Base-by-base conservation (phyloP, 1,140 invertebrate genomes). In the Diuraphis noxia region DNA sequence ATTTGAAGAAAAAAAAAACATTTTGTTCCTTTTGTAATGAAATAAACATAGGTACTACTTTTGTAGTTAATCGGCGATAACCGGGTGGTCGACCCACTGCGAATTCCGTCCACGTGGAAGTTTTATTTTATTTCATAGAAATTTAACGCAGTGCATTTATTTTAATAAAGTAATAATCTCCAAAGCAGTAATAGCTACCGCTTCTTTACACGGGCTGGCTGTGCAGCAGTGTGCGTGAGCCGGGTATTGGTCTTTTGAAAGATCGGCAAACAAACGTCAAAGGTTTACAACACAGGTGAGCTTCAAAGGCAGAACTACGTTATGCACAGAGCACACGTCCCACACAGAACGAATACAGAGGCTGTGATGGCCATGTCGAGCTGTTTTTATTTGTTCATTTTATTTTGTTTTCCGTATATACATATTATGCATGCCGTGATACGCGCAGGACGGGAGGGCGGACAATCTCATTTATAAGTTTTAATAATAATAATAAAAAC, bases 241-340 rank as follows among this genome's bases (percentile, higher is more conserved):
- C 30, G n/a, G 43, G 43, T 49, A 49, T 86, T 25, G 21, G 43
- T 86, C 84, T 86, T 86, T 86, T 86, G 84, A 86, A 86, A 36
- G 84, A 43, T 86, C 43, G 84, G 84, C 0, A 36, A 86, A 86
- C 43, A 17, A 86, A 49, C 84, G 84, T 86, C 84, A 86, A 86
- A 86, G 84, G 84, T 49, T 49, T 49, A 49, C n/a, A 86, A 43
- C 40, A 30, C 41, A 49, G 85, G 85, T 86, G 46, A 52, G 85
- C 34, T 86, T 86, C 46, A 86, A 86, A 86, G 85, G 43, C 85
- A 52, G 9, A 49, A 38, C n/a, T n/a, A n/a, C n/a, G 43, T 84
- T 84, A 43, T 86, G 10, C 17, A 49, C 19, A 23, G 23, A 43
- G n/a, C 43, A 52, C 43, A 86, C 84, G 85, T 86, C 46, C 43